Evolutionary conservation across 1,140 invertebrate species (phyloP), one percentile per base, ranked within the genome.

Genomic region (Drosophila eugracilis): DNA sequence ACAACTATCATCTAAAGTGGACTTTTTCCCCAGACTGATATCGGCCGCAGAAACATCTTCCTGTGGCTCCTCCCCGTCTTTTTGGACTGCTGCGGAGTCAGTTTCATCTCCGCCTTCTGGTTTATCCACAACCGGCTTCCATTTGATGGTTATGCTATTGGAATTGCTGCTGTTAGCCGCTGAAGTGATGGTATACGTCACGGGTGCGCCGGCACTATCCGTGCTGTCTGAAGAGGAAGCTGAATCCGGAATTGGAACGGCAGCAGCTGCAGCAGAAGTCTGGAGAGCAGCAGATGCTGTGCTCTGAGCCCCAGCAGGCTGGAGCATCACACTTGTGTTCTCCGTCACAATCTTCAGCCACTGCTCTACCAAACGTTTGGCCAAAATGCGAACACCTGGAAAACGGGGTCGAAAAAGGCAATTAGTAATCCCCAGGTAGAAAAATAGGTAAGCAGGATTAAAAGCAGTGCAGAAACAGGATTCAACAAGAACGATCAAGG

Each of bases 301-400:
- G 5, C 24, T 59, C 5, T 30, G 55, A 17, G 55, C 14, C 6
- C 62, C 14, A 0, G 59, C 24, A 15, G 34, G 41, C 15, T 34
- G 69, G 3, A 39, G 37, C 5, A 47, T 36, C 36, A 48, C 47
- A 14, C 17, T 66, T 5, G 78, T 45, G 66, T 89, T 85, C 41
- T 77, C 78, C 22, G 94, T 97, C 0, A 97, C 96, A 55, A 97
- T 95, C 78, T 96, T 96, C 75, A 98, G 93, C 97, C 97, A 98
- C 91, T 96, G 95, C 75, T 97, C 95, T n/a, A 98, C 97, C 37
- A 98, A 92, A 84, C 95, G 94, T 48, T 94, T 94, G 14, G 97
- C 96, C 62, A 97, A 90, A 41, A 93, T 92, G 79, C 94, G 93
- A 22, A 96, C 95, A 83, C 93, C 95, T 96, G 92, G 77, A 92